Evolutionary conservation across 2,797 vertebrate genomes (phyloP).

Genomic region (Pseudochirops corinnae): DNA sequence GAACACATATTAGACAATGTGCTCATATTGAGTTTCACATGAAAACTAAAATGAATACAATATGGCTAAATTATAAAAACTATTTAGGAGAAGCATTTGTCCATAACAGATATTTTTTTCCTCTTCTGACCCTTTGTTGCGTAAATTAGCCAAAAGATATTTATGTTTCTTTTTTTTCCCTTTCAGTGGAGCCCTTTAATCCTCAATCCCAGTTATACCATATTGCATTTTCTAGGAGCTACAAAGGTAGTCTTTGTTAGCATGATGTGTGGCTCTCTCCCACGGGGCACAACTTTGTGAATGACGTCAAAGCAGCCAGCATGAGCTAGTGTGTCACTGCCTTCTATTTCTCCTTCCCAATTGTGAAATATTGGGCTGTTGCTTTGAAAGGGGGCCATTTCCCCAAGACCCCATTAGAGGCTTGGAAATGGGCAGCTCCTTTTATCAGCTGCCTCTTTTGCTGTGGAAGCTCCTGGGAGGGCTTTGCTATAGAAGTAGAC

Average conservation of each 20-base stretch:
- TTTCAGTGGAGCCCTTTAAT: constrained; percentile 99
- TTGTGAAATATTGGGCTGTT: constrained; percentile 69
- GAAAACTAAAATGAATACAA: neutral
- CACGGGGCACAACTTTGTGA: constrained; percentile 49
- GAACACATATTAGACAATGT: no score
- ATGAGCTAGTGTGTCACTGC: constrained; percentile 79
- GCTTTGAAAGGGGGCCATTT: constrained; percentile 76
- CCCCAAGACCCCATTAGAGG: constrained; percentile 54
- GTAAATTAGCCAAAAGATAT: constrained; percentile 75
- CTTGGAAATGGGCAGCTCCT: constrained; percentile 65
- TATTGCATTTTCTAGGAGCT: constrained; percentile 99
- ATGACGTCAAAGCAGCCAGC: constrained; percentile 73
- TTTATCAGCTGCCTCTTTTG: constrained; percentile 64
- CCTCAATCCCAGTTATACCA: constrained; percentile 99
- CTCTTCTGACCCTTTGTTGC: constrained; percentile 51
- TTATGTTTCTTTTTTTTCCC: constrained; percentile 87
- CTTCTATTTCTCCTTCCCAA: constrained; percentile 74
- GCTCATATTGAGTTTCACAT: neutral
- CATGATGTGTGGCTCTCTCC: constrained; percentile 83
- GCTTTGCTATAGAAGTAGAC: constrained; percentile 60
- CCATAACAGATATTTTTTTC: constrained; percentile 13
- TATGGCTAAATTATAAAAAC: neutral
- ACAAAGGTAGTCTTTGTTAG: constrained; percentile 94
- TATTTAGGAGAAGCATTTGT: constrained; percentile 21
- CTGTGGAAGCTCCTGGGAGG: constrained; percentile 67